Percentiles rank a stretch among this genome's conserved stretches.
Evolutionary conservation across 2,888 invertebrate genomes (phyloP).

Genomic region (Carabus problematicus): DNA sequence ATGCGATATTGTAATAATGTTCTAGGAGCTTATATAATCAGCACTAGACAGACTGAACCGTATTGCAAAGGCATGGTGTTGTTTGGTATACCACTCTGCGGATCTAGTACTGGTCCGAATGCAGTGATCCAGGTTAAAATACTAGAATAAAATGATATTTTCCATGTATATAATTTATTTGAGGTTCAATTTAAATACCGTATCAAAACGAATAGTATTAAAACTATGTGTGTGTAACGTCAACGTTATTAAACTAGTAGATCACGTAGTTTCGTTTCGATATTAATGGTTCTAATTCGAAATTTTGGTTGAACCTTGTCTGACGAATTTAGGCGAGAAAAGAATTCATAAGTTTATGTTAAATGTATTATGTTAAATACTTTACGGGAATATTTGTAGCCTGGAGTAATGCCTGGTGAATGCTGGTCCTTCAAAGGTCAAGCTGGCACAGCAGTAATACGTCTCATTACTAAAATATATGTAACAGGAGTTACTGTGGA

Average conservation of each 20-base stretch:
- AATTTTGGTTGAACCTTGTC: neutral
- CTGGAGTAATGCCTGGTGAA: constrained; percentile 76
- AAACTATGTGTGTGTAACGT: too few relatives aligned
- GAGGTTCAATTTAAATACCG: neutral
- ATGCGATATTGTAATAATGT: constrained; percentile 30
- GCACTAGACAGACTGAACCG: constrained; percentile 56
- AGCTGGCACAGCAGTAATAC: constrained; percentile 74
- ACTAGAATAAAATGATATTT: too few relatives aligned
- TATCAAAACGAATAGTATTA: neutral
- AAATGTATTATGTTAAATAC: too few relatives aligned
- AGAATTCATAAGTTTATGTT: neutral
- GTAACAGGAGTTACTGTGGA: constrained; percentile 78
- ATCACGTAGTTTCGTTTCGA: too few relatives aligned
- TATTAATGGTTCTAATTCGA: neutral
- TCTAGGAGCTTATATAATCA: constrained; percentile 56
- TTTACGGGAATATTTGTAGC: constrained; percentile 53
- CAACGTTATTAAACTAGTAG: too few relatives aligned
- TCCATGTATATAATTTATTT: too few relatives aligned
- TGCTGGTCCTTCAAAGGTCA: constrained; percentile 88
- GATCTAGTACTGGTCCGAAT: constrained; percentile 57
- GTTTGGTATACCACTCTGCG: constrained; percentile 59
- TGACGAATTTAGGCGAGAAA: neutral
- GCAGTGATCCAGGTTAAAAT: constrained; percentile 59
- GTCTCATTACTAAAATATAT: constrained; percentile 70
- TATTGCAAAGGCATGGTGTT: constrained; percentile 53